phyloP scores from a whole-genome alignment of 2,113 vertebrate species.

The Herpetotheres cachinnans region DNA sequence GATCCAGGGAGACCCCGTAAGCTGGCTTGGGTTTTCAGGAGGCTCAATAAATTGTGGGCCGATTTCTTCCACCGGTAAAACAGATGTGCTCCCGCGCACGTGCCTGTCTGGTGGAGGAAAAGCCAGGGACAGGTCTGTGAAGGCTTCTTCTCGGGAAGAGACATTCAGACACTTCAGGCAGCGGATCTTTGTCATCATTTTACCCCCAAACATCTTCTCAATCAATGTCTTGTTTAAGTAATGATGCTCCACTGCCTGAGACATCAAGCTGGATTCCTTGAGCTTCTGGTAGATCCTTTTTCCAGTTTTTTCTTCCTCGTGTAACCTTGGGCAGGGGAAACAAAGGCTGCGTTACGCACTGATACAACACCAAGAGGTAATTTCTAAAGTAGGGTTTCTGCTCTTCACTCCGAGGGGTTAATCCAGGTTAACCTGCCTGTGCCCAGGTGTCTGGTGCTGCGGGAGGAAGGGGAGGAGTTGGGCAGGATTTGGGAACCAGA shows the following conservation, averaged over 20 bases:
- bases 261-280: constrained; percentile 66
- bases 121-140: constrained; percentile 82
- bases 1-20: constrained; percentile 21
- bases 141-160: constrained; percentile 81
- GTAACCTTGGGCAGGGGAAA: constrained; percentile 65
- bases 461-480: not conserved
- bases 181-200: constrained; percentile 80
- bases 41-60: not conserved
- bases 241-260: constrained; percentile 30
- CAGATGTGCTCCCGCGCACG: not conserved
- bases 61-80: constrained; percentile 48
- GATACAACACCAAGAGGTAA: not conserved
- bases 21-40: not conserved
- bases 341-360: not conserved
- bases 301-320: constrained; percentile 81
- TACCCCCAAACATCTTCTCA: constrained; percentile 85
- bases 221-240: constrained; percentile 71
- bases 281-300: constrained; percentile 78
- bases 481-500: not conserved
- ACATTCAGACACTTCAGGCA: constrained; percentile 79
- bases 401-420: not conserved
- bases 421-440: not conserved
- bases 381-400: not conserved
- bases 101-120: constrained; percentile 71
- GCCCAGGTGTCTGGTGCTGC: not conserved